Percentiles rank a stretch among this genome's conserved stretches.
phyloP scores from a whole-genome alignment of 1,140 invertebrate species.

The Rhopalosiphum maidis region DNA sequence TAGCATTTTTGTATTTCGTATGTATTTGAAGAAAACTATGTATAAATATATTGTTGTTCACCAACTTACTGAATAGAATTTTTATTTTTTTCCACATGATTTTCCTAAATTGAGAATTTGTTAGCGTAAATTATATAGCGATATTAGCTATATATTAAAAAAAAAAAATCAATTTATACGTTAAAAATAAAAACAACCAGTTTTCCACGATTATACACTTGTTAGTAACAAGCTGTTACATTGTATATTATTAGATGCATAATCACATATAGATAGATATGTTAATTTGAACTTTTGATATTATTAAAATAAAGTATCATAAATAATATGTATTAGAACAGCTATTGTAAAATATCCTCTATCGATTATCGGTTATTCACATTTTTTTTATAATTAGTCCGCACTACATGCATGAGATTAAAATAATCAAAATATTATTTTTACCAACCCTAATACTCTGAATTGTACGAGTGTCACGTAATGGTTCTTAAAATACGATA shows the following conservation, averaged over 20 bases:
- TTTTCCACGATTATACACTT: neutral
- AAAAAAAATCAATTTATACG: neutral
- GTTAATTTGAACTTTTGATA: neutral
- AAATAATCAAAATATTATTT: neutral
- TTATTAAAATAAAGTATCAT: neutral
- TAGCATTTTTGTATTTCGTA: neutral
- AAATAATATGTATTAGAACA: neutral
- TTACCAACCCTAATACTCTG: neutral
- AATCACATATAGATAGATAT: neutral
- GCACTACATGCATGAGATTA: neutral
- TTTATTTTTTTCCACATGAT: neutral
- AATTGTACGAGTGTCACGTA: neutral
- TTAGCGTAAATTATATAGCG: neutral
- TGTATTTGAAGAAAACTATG: neutral
- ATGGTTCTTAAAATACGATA: neutral
- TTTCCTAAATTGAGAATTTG: neutral
- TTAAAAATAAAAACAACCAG: neutral
- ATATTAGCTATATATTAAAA: neutral
- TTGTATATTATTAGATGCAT: neutral
- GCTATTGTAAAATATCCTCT: neutral
- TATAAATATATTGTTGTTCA: neutral
- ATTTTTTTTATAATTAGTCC: neutral
- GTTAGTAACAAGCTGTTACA: too few relatives aligned
- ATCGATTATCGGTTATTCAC: neutral
- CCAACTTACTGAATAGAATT: neutral